Conservation (phyloP, 2,113 vertebrate species). For the Boleophthalmus pectinirostris region DNA sequence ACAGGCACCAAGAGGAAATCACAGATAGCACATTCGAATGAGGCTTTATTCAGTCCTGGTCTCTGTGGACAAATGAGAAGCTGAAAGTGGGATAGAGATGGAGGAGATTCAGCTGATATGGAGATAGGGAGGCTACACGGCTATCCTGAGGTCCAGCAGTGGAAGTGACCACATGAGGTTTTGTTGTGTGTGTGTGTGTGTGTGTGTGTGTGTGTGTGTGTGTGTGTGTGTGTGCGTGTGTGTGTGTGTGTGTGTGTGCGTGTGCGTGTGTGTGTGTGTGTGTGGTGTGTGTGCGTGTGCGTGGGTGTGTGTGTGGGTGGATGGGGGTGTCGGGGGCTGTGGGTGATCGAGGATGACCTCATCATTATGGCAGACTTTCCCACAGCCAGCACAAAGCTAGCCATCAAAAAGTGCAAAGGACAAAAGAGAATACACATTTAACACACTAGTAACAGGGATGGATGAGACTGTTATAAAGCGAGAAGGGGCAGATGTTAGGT, state of each 20-base stretch:
- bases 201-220: constrained; percentile 29
- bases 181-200: background rate
- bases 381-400: constrained; percentile 81
- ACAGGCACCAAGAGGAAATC: constrained; percentile 7
- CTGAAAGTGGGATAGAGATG: constrained; percentile 53
- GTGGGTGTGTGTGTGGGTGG: too few species aligned
- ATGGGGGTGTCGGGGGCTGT: constrained; percentile 26
- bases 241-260: too few species aligned
- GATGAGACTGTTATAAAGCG: constrained; percentile 23
- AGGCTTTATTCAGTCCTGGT: constrained; percentile 42
- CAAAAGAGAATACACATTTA: constrained; percentile 76
- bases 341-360: constrained; percentile 75
- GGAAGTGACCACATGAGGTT: constrained; percentile 29
- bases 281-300: too few species aligned
- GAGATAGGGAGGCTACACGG: constrained; percentile 46
- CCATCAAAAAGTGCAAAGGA: constrained; percentile 79
- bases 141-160: constrained; percentile 33
- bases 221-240: too few species aligned
- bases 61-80: constrained; percentile 42
- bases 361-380: constrained; percentile 80
- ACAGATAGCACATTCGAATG: constrained; percentile 45
- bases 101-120: too few species aligned
- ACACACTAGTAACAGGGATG: constrained; percentile 68
- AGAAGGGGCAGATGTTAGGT: constrained; percentile 31
- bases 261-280: too few species aligned